phyloP scores from a whole-genome alignment of 2,888 invertebrate species.

The Micoletzkya japonica region DNA sequence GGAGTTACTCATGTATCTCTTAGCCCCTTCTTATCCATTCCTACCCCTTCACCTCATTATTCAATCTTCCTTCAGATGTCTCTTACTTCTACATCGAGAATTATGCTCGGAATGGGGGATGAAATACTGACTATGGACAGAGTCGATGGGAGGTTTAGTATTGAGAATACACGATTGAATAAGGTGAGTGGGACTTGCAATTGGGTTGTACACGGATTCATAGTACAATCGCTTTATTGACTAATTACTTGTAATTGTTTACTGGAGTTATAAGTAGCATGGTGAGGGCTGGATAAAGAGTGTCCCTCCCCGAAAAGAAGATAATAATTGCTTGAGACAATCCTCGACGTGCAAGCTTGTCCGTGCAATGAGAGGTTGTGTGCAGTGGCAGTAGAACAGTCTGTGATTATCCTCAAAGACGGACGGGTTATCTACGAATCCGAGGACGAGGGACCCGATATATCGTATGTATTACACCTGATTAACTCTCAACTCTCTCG shows the following conservation, averaged over 20 bases:
- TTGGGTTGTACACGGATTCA: neutral
- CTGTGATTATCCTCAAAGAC: constrained; percentile 5
- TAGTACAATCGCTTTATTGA: too few species aligned
- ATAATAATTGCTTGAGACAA: constrained; percentile 1
- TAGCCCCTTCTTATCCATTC: neutral
- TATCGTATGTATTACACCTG: constrained; percentile 1
- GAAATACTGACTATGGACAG: too few species aligned
- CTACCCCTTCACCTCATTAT: neutral
- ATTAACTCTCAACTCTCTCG: too few species aligned
- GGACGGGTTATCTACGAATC: constrained; percentile 3
- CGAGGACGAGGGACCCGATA: neutral
- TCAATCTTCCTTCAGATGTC: constrained; percentile 21
- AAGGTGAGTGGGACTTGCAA: neutral
- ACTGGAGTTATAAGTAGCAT: too few species aligned
- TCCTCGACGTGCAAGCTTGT: constrained; percentile 19
- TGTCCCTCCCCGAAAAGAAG: too few species aligned
- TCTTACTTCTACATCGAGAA: neutral
- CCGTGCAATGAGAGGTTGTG: constrained; percentile 7
- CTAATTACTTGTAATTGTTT: too few species aligned
- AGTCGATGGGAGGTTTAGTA: too few species aligned
- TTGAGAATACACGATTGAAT: constrained; percentile 5
- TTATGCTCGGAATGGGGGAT: neutral
- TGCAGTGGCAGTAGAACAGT: constrained; percentile 17
- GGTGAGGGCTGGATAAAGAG: too few species aligned
- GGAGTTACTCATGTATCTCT: constrained; percentile 21